Percentiles rank a stretch among this genome's conserved stretches.
Evolutionary conservation across 2,888 invertebrate genomes (phyloP).

Genomic region (Artemia sp.): DNA sequence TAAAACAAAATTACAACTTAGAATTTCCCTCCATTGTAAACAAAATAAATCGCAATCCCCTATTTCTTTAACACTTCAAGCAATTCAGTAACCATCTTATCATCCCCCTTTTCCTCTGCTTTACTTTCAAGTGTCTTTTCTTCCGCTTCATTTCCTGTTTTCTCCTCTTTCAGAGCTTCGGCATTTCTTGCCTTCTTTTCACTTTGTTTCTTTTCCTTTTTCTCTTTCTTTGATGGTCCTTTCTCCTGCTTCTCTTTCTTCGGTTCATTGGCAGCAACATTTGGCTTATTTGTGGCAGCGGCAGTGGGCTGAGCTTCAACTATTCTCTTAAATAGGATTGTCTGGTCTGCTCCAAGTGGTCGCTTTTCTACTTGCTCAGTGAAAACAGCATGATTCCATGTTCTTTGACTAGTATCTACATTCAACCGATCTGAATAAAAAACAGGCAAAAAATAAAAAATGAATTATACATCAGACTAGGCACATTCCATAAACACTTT

Average conservation of each 20-base stretch:
- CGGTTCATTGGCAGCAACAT: neutral
- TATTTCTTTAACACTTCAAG: no score
- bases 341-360: constrained; percentile 1
- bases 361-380: constrained; percentile 8
- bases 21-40: no score
- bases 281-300: neutral
- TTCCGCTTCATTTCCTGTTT: no score
- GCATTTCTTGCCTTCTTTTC: neutral
- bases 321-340: constrained; percentile 11
- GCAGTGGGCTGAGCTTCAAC: neutral
- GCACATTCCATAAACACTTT: no score
- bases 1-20: no score
- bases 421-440: constrained; percentile 40
- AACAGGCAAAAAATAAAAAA: neutral
- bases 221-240: constrained; percentile 12
- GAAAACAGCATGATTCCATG: constrained; percentile 35
- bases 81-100: no score
- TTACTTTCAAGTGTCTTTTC: no score
- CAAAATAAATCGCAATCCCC: no score
- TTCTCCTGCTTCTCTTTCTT: constrained; percentile 5
- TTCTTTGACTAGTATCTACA: constrained; percentile 35
- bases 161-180: neutral
- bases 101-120: no score
- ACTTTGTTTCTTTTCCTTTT: neutral
- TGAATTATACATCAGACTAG: neutral